Base-by-base conservation (phyloP, 1,140 invertebrate species). In the Aphelenchoides avenae region DNA sequence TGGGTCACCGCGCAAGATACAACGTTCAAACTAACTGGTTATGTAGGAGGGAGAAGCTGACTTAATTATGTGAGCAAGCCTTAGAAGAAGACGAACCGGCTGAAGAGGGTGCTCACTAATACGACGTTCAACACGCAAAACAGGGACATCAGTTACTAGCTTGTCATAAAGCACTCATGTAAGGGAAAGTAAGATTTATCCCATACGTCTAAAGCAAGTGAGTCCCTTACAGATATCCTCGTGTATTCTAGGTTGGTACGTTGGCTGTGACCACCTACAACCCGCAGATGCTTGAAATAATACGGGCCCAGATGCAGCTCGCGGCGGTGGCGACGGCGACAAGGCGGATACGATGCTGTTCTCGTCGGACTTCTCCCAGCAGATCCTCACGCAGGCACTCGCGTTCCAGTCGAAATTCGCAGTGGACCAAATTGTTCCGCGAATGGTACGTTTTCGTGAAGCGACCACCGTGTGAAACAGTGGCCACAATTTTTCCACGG, bases 181-280 rank as follows among this genome's bases (percentile, higher is more conserved):
- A 93, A 92, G 81, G 89, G 92, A 80, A 94, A 89, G 86, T 89
- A 82, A 84, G 86, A 70, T 29, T 36, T 42, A 27, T 15, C 27
- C 36, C 9, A 33, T 7, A 11, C 36, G 48, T 56, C 64, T 51
- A 57, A 50, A 6, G 41, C 60, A 24, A 11, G 40, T 67, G 42
- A 29, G 26, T 61, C 55, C 47, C 49, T 71, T 77, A 22, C 65
- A 91, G 88, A 77, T 99, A 98, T 79, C 94, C 93, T 80, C 84
- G 94, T 72, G 90, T 98, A 74, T 92, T 99, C 78, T 92, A 91
- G 15, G 87, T 99, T 78, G 93, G 92, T 34, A 89, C 89, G 30
- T 83, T 86, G 78, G 91, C 91, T 29, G 89, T 99, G 57, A 91
- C 92, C 36, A 99, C 94, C 13, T 97, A 97, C 78, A 95, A 96